Evolutionary conservation across 2,797 vertebrate species (phyloP).

Genomic region (Aldrovandia affinis): DNA sequence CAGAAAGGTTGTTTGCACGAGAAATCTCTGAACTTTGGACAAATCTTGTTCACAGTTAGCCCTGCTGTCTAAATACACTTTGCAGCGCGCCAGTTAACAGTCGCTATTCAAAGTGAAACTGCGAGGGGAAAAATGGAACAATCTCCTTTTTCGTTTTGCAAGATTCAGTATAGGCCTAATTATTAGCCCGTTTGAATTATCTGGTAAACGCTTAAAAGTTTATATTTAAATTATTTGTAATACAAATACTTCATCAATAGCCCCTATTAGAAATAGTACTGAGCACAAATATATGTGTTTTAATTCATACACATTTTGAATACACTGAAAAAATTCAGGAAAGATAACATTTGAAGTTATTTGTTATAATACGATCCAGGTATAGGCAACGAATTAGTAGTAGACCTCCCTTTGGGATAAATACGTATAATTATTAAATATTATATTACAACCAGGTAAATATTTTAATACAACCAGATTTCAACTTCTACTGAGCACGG

Average conservation of each 20-base stretch:
- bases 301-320: background rate
- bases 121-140: constrained; percentile 21
- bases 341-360: background rate
- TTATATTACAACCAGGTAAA: too few relatives aligned
- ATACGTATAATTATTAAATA: background rate
- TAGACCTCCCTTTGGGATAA: too few relatives aligned
- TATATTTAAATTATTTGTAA: background rate
- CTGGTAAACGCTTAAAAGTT: background rate
- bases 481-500: background rate
- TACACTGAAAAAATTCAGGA: background rate
- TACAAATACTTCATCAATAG: background rate
- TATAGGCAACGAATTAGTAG: background rate
- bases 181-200: background rate
- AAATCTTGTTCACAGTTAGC: constrained; percentile 56
- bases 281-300: too few relatives aligned
- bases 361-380: background rate
- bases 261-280: background rate
- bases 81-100: constrained; percentile 24
- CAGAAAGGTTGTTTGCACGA: constrained; percentile 33
- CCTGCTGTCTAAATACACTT: constrained; percentile 52
- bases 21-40: constrained; percentile 75
- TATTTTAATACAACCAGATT: background rate
- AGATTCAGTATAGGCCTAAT: background rate
- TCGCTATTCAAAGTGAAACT: constrained; percentile 34
- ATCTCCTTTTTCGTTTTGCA: background rate